A percentile compares a stretch with the other conserved stretches of the same genome.
These are phyloP conservation scores for Synodontis membranacea DNA, from an alignment of 2,113 vertebrate species.

Conservation along the genomic window DNA sequence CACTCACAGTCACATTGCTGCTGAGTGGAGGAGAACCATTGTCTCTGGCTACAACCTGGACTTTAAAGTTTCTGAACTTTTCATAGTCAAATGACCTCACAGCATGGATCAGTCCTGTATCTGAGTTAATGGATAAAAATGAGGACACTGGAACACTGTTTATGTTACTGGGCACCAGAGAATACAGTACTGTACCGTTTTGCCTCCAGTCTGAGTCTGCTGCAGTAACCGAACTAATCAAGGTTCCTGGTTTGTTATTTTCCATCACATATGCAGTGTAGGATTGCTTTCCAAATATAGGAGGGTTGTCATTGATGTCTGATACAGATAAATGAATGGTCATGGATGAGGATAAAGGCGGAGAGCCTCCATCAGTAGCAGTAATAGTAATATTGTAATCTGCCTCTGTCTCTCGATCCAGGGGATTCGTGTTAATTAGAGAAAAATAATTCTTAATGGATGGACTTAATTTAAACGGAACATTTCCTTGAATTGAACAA, in stretches of 20 bases:
- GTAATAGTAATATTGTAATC: constrained; percentile 52
- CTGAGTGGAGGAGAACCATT: too few species aligned
- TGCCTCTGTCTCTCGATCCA: constrained; percentile 48
- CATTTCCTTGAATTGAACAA: constrained; percentile 48
- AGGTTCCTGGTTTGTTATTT: constrained; percentile 68
- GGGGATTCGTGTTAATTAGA: constrained; percentile 45
- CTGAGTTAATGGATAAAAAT: too few species aligned
- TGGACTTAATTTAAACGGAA: constrained; percentile 67
- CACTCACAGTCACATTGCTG: too few species aligned
- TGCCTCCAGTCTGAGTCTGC: too few species aligned
- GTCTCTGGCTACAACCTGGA: too few species aligned
- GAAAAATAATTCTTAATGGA: constrained; percentile 52
- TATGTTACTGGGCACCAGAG: too few species aligned
- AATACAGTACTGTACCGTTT: too few species aligned
- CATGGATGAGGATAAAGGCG: constrained; percentile 52
- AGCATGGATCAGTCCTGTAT: too few species aligned
- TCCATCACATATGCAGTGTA: constrained; percentile 67
- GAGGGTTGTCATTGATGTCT: constrained; percentile 71
- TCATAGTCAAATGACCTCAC: too few species aligned
- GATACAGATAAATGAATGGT: constrained; percentile 58
- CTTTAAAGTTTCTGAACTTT: too few species aligned
- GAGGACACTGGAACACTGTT: too few species aligned
- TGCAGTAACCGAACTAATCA: too few species aligned
- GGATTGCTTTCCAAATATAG: constrained; percentile 58
- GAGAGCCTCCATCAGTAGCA: constrained; percentile 55